Evolutionary conservation across 2,888 invertebrate species (phyloP), one percentile per base, ranked within the genome.

Genomic region (Taenaris catops): DNA sequence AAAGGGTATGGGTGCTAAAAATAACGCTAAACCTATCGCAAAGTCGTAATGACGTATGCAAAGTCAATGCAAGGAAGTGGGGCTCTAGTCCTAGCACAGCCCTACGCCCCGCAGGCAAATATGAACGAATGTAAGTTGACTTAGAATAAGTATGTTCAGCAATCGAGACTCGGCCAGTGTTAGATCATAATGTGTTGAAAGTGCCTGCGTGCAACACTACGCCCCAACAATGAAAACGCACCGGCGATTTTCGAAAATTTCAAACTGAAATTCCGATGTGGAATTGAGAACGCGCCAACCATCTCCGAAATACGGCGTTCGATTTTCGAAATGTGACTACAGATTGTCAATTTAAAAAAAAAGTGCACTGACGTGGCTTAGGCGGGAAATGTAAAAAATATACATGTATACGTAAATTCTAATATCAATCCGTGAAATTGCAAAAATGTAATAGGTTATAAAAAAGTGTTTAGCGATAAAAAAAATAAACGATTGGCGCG

Each of bases 41-140:
- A 29, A 29, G 8, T 11, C 18, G 8, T 32, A 29, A 25, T 34
- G 37, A 34, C 34, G 37, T 41, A 40, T 40, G 39, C 39, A 33
- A 34, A 40, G 19, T 25, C 36, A 23, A 36, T 25, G 36, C 36
- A 44, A 44, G 44, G 44, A 44, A 40, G 37, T 34, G 44, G 32
- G 37, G 47, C 61, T 71, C 72, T 68, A 64, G 51, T 65, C 65
- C 61, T 55, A 68, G 74, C 69, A 51, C 84, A 86, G 66, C 86
- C 86, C 86, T 86, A 86, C 52, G 74, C 64, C 80, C 74, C 71
- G 75, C 84, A 86, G 84, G 86, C 86, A 84, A 86, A 86, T 86
- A 86, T 86, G 86, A 86, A 86, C 86, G 86, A 86, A 84, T 86
- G 86, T 86, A 79, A 86, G 84, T 84, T 84, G 86, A 86, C 83